Evolutionary conservation across 2,797 vertebrate genomes (phyloP), one percentile per base, ranked within the genome.

Genomic region (Gymnopithys bicolor): DNA sequence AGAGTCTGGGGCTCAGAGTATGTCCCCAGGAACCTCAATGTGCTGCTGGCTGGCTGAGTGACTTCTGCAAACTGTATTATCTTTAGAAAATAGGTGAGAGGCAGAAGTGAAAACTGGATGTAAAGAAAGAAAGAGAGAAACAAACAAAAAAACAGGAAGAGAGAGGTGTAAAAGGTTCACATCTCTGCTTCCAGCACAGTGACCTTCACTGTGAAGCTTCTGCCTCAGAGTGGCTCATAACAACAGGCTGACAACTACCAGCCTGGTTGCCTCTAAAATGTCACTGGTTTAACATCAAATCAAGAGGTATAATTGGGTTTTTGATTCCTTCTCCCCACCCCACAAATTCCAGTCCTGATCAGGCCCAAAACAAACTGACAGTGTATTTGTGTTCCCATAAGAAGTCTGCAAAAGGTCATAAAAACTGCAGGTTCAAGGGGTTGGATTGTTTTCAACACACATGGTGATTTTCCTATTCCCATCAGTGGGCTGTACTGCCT

Each of bases 261-360:
- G 78, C 55, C n/a, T 18, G 0, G 53, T 93, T 89, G 41, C 55
- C 92, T 97, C 96, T 89, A 87, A 98, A 98, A 98, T 98, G 97
- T 98, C 98, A 98, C 90, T 96, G 97, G 78, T 96, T 97, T 97
- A 96, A 97, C 94, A 97, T 94, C 84, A 68, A 85, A 96, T 96
- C 94, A 94, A 87, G 90, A 94, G 87, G 70, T 95, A 90, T 97
- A 95, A 97, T 95, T 97, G 95, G 88, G 52, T 96, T 89, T 55
- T 89, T 76, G 43, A 55, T 81, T 76, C 79, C 39, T 91, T 71
- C 55, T 77, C 35, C 23, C 19, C 87, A 80, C 41, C 78, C 1
- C 39, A 71, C 28, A 49, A 88, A 96, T 94, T 95, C 94, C 89
- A 94, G 83, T 83, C 37, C 91, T 94, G 95, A 94, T 96, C 91